Percentiles rank a stretch among this genome's conserved stretches.
phyloP scores from a whole-genome alignment of 2,888 invertebrate genomes.

The Mesorhabditis spiculigera region DNA sequence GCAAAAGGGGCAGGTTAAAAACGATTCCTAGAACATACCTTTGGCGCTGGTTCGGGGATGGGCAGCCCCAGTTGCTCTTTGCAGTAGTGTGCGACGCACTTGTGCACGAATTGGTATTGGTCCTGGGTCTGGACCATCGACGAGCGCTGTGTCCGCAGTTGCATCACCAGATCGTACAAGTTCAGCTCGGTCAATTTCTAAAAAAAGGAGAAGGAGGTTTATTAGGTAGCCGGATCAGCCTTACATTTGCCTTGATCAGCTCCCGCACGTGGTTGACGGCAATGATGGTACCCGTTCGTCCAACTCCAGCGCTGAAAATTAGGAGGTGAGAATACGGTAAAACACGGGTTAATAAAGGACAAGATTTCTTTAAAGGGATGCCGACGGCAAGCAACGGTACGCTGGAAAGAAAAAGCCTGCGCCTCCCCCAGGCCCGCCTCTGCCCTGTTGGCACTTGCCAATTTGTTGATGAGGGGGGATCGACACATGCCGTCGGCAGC shows the following conservation, averaged over 20 bases:
- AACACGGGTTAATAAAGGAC: neutral
- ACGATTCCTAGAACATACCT: neutral
- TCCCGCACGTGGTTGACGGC: slow-evolving; percentile 44
- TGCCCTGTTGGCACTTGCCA: too few relatives aligned
- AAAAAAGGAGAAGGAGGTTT: slow-evolving; percentile 8
- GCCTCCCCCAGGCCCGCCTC: too few relatives aligned
- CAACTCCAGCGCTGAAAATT: slow-evolving; percentile 46
- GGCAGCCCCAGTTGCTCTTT: slow-evolving; percentile 20
- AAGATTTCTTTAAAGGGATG: neutral
- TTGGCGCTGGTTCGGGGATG: neutral
- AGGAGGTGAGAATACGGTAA: too few relatives aligned
- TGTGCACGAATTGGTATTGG: slow-evolving; percentile 49
- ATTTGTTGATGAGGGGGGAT: too few relatives aligned
- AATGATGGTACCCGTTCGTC: slow-evolving; percentile 52
- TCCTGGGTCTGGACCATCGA: slow-evolving; percentile 53
- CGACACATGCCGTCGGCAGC: too few relatives aligned
- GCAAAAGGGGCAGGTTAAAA: neutral
- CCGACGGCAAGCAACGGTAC: too few relatives aligned
- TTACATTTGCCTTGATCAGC: slow-evolving; percentile 26
- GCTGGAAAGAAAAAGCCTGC: too few relatives aligned
- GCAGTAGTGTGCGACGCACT: slow-evolving; percentile 44
- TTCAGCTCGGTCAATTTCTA: slow-evolving; percentile 30
- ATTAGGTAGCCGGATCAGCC: neutral
- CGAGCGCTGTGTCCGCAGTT: slow-evolving; percentile 42
- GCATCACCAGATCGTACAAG: slow-evolving; percentile 36